Base-by-base conservation (phyloP, 2,797 vertebrate species). In the Urophycis tenuis region DNA sequence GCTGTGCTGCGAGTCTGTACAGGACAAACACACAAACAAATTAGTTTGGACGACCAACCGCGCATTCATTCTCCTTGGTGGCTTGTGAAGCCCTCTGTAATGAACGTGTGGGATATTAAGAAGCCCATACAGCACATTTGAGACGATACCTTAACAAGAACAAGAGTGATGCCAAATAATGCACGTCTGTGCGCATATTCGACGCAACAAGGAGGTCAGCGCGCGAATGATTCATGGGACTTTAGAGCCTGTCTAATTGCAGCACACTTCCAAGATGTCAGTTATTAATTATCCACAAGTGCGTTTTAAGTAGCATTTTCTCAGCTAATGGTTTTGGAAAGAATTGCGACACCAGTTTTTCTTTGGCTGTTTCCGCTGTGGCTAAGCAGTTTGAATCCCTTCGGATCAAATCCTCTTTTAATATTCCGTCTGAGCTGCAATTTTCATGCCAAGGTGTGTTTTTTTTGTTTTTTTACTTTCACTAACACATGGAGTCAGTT, bases 31-130 rank as follows among this genome's bases (percentile, higher is more conserved):
- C 73, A 22, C 77, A 78, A 80, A 77, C 49, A 33, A 72, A 77
- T 64, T 36, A 74, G 32, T 75, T 74, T 75, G 53, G 29, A 77
- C 69, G 0, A 2, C 17, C 45, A 60, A 29, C 75, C 75, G 74
- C 78, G 75, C 77, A 78, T 71, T 82, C 78, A 9, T 81, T 89
- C 87, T 87, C 87, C 87, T 89, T 88, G 89, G 84, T 74, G 86
- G 60, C 86, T 79, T 82, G 72, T 22, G 74, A 77, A 34, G 71
- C 80, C 39, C 78, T 78, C 41, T 60, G 31, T 78, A 79, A 81
- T 76, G 82, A n/a, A 78, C 78, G 75, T 80, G 79, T 30, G 49
- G 35, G 73, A 74, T 80, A 73, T 75, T 67, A 77, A 79, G 53
- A 85, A 71, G 25, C 73, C 81, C 33, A 73, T 77, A 67, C 15